These are phyloP conservation scores for Heliocidaris tuberculata DNA, from an alignment of 35 echinoderm and acorn worm genomes.

Conservation along the genomic window DNA sequence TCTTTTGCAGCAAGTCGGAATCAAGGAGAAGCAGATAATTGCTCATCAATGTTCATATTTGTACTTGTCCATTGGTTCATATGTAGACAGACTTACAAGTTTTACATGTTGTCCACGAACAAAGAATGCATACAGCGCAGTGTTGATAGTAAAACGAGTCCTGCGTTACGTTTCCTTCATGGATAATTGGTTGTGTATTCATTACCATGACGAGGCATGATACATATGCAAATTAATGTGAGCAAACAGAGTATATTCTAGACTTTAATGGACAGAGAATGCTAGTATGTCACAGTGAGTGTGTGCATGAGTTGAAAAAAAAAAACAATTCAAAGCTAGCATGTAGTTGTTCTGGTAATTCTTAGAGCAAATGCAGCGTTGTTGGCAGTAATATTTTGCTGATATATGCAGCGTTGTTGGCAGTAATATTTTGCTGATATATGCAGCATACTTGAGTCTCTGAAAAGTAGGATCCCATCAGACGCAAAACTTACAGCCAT, in stretches of 20 bases:
- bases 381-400: background rate
- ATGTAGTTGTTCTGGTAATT: background rate
- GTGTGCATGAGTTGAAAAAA: background rate
- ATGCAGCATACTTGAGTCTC: background rate
- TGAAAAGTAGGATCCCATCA: background rate
- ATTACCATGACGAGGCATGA: background rate
- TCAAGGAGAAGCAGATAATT: background rate
- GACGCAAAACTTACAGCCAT: background rate
- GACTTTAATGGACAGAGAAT: too few species aligned
- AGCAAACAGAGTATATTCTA: too few species aligned
- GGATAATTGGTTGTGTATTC: background rate
- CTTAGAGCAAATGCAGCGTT: background rate
- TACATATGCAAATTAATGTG: background rate
- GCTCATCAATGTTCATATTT: background rate
- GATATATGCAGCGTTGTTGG: background rate
- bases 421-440: background rate
- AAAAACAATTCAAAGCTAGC: background rate
- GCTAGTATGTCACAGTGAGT: too few species aligned
- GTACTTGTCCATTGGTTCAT: background rate
- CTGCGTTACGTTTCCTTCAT: background rate
- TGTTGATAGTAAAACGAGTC: background rate
- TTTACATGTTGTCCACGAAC: background rate
- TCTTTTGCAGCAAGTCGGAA: background rate
- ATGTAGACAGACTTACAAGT: background rate
- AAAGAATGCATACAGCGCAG: background rate